Evolutionary conservation across 2,888 invertebrate genomes (phyloP), one percentile per base, ranked within the genome.

Genomic region (Trissoscelio sp.): DNA sequence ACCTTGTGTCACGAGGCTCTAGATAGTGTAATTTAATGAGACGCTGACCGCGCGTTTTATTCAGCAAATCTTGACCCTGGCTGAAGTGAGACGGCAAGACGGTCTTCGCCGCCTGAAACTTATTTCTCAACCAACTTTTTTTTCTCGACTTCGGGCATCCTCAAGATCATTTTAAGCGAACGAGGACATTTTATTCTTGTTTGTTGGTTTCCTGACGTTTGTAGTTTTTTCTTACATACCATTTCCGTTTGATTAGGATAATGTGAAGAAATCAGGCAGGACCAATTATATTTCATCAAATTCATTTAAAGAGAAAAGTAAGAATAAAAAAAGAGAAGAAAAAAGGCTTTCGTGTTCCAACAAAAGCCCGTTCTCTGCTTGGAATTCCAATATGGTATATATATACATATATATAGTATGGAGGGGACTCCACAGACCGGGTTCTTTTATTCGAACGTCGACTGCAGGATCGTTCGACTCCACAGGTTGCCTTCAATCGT

Each of bases 401-500:
- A n/a, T n/a, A n/a, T n/a, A n/a, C n/a, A n/a, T n/a, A n/a, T n/a
- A n/a, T n/a, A 34, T 18, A 39, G 46, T 44, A 51, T 12, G 39
- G 37, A 66, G 62, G 42, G 44, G 22, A 69, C 37, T 58, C 34
- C 4, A 18, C 37, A 44, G 46, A 6, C 57, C n/a, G 31, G 44
- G 57, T 81, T 81, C 77, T 77, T 78, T 73, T 81, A 78, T 78
- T 73, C 69, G 64, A 44, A 72, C 62, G 57, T 77, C 60, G 64
- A 67, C 72, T 60, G 51, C 51, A 67, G 44, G 46, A 64, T 66
- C 57, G 81, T 66, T 78, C 72, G 62, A 78, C 67, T 81, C 81
- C 77, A 81, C 81, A 81, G 81, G 81, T 81, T 81, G 81, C 77
- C 44, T 73, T 57, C 77, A 60, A 57, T 73, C 81, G 77, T 78